These are phyloP conservation scores for Linnaemya tessellans DNA, from an alignment of 2,888 invertebrate genomes.

Conservation along the genomic window DNA sequence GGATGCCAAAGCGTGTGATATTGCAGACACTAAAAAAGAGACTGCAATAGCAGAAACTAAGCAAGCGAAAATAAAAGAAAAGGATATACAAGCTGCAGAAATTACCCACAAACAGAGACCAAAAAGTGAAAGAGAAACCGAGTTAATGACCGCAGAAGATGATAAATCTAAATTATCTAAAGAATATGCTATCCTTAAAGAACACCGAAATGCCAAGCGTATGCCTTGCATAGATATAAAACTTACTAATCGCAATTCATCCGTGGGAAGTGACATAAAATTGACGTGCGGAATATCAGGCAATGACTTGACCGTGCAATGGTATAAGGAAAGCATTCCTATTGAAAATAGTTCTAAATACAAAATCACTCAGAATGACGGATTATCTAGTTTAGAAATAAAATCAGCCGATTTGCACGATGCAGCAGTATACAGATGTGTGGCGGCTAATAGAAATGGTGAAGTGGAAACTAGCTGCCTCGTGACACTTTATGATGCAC, in stretches of 20 bases:
- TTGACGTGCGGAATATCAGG: constrained; percentile 91
- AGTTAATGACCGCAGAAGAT: constrained; percentile 25
- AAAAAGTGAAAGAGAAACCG: background rate
- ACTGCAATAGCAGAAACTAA: constrained; percentile 43
- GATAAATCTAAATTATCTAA: constrained; percentile 69
- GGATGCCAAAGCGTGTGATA: constrained; percentile 28
- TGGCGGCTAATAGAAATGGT: constrained; percentile 87
- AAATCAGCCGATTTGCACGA: constrained; percentile 87
- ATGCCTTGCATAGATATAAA: constrained; percentile 84
- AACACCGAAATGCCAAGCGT: constrained; percentile 78
- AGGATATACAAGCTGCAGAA: background rate
- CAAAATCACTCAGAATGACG: constrained; percentile 85
- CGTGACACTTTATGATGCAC: constrained; percentile 82
- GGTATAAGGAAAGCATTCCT: constrained; percentile 88
- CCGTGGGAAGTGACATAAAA: constrained; percentile 89
- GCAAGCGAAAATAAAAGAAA: constrained; percentile 38
- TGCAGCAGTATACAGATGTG: constrained; percentile 91
- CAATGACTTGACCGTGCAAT: constrained; percentile 87
- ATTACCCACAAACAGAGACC: background rate
- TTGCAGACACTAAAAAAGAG: background rate
- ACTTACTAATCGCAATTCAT: constrained; percentile 90
- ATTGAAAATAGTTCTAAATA: constrained; percentile 82
- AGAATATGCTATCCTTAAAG: constrained; percentile 77
- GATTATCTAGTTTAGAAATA: constrained; percentile 88
- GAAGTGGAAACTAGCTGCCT: constrained; percentile 82